Percentiles rank a stretch among this genome's conserved stretches.
These are phyloP conservation scores for Rhopilema esculentum DNA, from an alignment of 30 jellyfish, hydroid and myxozoan genomes.

Conservation along the genomic window DNA sequence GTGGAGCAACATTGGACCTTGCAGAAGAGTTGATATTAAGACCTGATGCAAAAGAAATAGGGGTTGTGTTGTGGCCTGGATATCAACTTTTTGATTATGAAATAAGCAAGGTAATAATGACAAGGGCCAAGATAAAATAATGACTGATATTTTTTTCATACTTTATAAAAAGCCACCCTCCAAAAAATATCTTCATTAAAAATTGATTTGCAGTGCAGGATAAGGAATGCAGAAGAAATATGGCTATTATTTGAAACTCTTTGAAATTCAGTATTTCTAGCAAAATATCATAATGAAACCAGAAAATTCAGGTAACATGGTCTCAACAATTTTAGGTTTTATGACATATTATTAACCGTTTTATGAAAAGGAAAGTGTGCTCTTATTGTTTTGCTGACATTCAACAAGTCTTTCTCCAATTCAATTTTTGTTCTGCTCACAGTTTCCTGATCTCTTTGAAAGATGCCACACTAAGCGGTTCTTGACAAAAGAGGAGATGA, in stretches of 20 bases:
- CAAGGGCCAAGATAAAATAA: no score
- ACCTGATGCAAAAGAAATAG: constrained; percentile 45
- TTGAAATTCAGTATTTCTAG: no score
- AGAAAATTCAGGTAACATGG: no score
- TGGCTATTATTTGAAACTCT: no score
- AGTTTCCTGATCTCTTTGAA: constrained; percentile 55
- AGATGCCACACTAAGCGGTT: constrained; percentile 18
- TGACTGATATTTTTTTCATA: no score
- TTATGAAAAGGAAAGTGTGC: background rate
- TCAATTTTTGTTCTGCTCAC: background rate
- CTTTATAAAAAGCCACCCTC: background rate
- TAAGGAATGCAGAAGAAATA: no score
- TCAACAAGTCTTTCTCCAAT: background rate
- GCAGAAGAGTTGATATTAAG: constrained; percentile 29
- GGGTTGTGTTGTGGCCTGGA: constrained; percentile 49
- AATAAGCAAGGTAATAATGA: background rate
- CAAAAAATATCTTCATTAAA: background rate
- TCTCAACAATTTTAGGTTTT: no score
- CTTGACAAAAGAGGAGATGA: constrained; percentile 72
- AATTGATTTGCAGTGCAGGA: no score
- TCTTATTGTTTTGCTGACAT: background rate
- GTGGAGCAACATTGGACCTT: constrained; percentile 71
- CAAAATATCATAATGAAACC: no score
- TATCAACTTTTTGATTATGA: constrained; percentile 20
- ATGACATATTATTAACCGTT: no score